Evolutionary conservation across 2,888 invertebrate genomes (phyloP).

Genomic region (Rhagophthalmus giganteus): DNA sequence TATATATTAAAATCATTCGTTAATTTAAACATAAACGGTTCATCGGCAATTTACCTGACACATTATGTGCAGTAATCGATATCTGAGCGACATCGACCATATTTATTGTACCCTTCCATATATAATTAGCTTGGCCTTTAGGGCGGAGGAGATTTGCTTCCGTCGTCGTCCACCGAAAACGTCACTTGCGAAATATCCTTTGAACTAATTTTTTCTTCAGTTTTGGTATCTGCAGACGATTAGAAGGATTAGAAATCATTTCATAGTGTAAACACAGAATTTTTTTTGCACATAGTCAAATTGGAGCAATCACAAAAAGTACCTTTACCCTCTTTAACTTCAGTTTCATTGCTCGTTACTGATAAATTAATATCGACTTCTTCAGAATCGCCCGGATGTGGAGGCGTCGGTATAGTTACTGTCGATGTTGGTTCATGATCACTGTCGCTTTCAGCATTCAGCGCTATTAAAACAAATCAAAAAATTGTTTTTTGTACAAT

Average conservation of each 20-base stretch:
- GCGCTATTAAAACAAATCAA: too few relatives aligned
- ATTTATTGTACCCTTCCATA: conserved; percentile 82
- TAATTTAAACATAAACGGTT: too few relatives aligned
- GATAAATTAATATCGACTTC: conserved; percentile 33
- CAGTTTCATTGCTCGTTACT: conserved; percentile 5
- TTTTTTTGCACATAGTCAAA: too few relatives aligned
- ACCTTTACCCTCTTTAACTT: too few relatives aligned
- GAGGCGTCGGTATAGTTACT: conserved; percentile 67
- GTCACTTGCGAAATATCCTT: too few relatives aligned
- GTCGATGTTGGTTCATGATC: conserved; percentile 83
- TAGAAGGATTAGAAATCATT: too few relatives aligned
- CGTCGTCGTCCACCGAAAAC: conserved; percentile 26
- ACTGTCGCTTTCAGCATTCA: conserved; percentile 68
- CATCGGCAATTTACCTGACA: conserved; percentile 56
- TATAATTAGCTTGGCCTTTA: conserved; percentile 38
- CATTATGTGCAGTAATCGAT: conserved; percentile 78
- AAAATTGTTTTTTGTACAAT: too few relatives aligned
- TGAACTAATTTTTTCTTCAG: too few relatives aligned
- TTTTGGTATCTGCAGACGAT: too few relatives aligned
- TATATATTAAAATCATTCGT: conserved; percentile 45
- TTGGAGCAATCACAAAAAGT: too few relatives aligned
- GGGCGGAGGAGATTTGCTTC: conserved; percentile 41
- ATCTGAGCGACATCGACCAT: conserved; percentile 92
- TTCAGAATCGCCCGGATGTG: conserved; percentile 49
- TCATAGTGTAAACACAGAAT: too few relatives aligned